These are phyloP conservation scores for Umimayanthus chanpuru DNA, from an alignment of 92 coral and sea anemone species.

Conservation along the genomic window DNA sequence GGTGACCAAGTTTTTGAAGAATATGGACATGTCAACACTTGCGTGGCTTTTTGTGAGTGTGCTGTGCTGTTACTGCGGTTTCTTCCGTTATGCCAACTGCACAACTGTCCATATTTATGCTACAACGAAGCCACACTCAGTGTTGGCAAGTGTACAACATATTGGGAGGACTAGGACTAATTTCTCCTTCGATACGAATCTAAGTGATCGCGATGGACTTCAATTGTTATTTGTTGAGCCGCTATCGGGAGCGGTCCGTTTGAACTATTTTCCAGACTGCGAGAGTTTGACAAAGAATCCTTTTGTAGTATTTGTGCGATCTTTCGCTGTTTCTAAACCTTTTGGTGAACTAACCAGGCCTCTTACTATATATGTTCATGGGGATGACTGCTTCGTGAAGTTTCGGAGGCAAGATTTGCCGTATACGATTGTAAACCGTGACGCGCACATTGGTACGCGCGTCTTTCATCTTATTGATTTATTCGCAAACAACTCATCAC, in stretches of 20 bases:
- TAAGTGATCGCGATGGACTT: slow-evolving; percentile 45
- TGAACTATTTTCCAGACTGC: slow-evolving; percentile 72
- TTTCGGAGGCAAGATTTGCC: slow-evolving; percentile 53
- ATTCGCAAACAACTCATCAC: slow-evolving; percentile 31
- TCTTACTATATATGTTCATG: slow-evolving; percentile 49
- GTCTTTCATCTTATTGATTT: slow-evolving; percentile 61
- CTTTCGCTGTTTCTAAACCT: slow-evolving; percentile 59
- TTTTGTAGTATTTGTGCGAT: slow-evolving; percentile 59
- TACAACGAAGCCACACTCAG: slow-evolving; percentile 57
- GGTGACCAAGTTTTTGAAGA: slow-evolving; percentile 40
- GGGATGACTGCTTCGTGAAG: slow-evolving; percentile 64
- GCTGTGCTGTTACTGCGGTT: slow-evolving; percentile 35
- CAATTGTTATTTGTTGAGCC: slow-evolving; percentile 68
- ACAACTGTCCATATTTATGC: slow-evolving; percentile 76
- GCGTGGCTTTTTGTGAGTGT: slow-evolving; percentile 40
- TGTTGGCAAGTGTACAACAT: slow-evolving; percentile 66
- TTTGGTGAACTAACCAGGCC: slow-evolving; percentile 43
- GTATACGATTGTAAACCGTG: slow-evolving; percentile 49
- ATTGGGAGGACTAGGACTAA: slow-evolving; percentile 65
- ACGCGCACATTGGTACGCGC: slow-evolving; percentile 61
- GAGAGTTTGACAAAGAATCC: slow-evolving; percentile 58
- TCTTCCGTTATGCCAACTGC: slow-evolving; percentile 58
- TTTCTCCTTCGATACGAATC: slow-evolving; percentile 46
- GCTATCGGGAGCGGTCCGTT: slow-evolving; percentile 70
- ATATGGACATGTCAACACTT: slow-evolving; percentile 34